phyloP scores from a whole-genome alignment of 37 sponge, comb jelly and placozoan genomes.

The Oopsacas minuta region DNA sequence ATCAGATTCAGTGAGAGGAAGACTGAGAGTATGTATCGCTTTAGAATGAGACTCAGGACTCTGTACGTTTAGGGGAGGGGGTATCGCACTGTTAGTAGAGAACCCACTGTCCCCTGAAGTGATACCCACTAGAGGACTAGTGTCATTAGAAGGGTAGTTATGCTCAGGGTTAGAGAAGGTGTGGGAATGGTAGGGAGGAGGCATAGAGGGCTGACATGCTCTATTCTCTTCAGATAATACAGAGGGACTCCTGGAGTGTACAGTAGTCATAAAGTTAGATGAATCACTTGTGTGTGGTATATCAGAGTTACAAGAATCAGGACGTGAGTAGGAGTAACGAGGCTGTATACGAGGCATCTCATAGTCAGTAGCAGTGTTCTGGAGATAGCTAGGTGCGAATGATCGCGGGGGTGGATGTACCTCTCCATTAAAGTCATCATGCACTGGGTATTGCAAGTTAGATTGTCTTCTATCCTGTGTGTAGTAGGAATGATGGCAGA shows the following conservation, averaged over 20 bases:
- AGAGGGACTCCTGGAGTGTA: neutral
- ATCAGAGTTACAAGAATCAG: neutral
- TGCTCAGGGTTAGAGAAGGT: slow-evolving; percentile 14
- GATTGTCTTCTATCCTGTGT: neutral
- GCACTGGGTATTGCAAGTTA: neutral
- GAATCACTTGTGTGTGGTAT: neutral
- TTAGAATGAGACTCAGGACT: neutral
- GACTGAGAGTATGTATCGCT: neutral
- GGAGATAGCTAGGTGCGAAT: neutral
- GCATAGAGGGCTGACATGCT: neutral
- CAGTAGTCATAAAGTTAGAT: neutral
- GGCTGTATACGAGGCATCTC: neutral
- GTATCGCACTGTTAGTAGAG: neutral
- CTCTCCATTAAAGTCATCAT: neutral
- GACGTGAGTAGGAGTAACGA: neutral
- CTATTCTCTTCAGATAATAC: neutral
- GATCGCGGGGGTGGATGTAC: neutral
- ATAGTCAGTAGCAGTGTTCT: neutral
- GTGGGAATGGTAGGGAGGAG: neutral
- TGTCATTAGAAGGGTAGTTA: neutral
- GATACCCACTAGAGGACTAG: neutral
- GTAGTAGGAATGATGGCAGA: neutral
- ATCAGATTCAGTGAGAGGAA: neutral
- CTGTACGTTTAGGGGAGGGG: neutral
- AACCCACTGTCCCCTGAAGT: neutral